Base-by-base conservation (phyloP, 2,888 invertebrate genomes). In the Gastracanthus pulcherrimus region DNA sequence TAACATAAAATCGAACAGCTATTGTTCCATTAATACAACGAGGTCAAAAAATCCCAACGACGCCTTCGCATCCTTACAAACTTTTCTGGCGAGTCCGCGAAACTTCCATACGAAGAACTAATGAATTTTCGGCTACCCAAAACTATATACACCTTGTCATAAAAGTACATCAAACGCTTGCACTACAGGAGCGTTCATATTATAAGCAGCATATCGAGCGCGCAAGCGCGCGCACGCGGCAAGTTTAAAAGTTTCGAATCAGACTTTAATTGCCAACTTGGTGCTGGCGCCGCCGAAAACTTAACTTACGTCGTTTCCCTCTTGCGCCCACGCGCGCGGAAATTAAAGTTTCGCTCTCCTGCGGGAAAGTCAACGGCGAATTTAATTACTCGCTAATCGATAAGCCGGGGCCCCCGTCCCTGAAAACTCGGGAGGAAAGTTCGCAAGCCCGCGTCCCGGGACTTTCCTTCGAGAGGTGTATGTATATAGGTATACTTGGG, bases 351-450 rank as follows among this genome's bases (percentile, higher is more conserved):
- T 38, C 41, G 19, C 66, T 45, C n/a, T n/a, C 55, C n/a, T 29
- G 36, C 36, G 66, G 51, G 31, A 76, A 76, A 64, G 76, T 76
- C 66, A 66, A 66, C 76, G 36, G 55, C 38, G 51, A 76, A 66
- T 76, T 55, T 66, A 76, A 76, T 76, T 76, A 76, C 29, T 60
- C 62, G 75, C 64, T 64, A 51, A 75, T 75, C 64, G 64, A 75
- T 75, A 64, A 51, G 45, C 64, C 64, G 74, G 38, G n/a, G n/a
- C n/a, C n/a, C n/a, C n/a, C n/a, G n/a, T n/a, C 72, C 58, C 72
- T 60, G 72, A 72, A 72, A 72, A 72, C 58, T 60, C 41, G 7
- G 19, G 9, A 11, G 31, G n/a, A 3, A 72, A 58, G 16, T 72
- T 72, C 41, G 7, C 3, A 16, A 11, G 19, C 9, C 48, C 31